Base-by-base conservation (phyloP, 2,888 invertebrate genomes). In the Axea sp. region DNA sequence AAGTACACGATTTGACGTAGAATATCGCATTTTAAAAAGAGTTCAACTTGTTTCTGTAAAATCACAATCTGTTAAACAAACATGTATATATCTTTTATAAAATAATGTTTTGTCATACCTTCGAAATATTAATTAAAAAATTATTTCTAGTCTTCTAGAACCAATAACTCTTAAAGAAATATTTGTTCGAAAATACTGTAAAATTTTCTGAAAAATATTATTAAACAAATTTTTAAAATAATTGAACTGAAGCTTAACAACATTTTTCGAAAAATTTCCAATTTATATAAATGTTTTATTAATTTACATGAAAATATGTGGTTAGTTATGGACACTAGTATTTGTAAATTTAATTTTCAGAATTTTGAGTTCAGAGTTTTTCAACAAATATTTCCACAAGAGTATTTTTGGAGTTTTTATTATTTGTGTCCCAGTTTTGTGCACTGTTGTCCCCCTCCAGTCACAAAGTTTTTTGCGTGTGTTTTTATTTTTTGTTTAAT, bases 371-470 rank as follows among this genome's bases (percentile, higher is more conserved):
- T n/a, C n/a, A n/a, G n/a, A n/a, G n/a, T n/a, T n/a, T n/a, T n/a
- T n/a, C n/a, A n/a, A n/a, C n/a, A n/a, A n/a, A n/a, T n/a, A n/a
- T n/a, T n/a, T n/a, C n/a, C n/a, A n/a, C n/a, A n/a, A n/a, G n/a
- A n/a, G n/a, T n/a, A n/a, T n/a, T n/a, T n/a, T n/a, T n/a, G n/a
- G n/a, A n/a, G n/a, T n/a, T n/a, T n/a, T n/a, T n/a, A n/a, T n/a
- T n/a, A n/a, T n/a, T n/a, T 12, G 8, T 17, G 3, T 17, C 9
- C 26, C 2, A 24, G 9, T 22, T 64, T 43, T 51, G 64, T 51
- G 37, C 28, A 49, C 45, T 37, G 35, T 19, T 45, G 31, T 62
- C 62, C 64, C 51, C 47, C 51, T 53, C 39, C 49, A 78, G 67
- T 75, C 62, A 62, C 39, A 65, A 60, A 30, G 37, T 43, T 33